A percentile compares a stretch with the other conserved stretches of the same genome.
phyloP scores from a whole-genome alignment of 2,797 vertebrate species.

The Kryptopterus vitreolus region DNA sequence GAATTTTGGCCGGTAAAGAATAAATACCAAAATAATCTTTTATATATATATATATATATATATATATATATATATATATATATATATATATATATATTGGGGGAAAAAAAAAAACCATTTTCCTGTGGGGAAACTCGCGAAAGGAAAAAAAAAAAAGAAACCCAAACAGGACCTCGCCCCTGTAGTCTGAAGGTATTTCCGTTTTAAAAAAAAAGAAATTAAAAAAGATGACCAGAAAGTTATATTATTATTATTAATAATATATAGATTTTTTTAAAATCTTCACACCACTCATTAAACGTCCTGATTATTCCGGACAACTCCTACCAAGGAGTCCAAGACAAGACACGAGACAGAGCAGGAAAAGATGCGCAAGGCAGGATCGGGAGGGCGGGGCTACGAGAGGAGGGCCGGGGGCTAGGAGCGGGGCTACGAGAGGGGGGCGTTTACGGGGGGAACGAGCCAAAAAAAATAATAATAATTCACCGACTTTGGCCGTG shows the following conservation, averaged over 20 bases:
- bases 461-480: too few relatives aligned
- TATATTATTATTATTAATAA: too few relatives aligned
- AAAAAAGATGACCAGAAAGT: too few relatives aligned
- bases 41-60: too few relatives aligned
- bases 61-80: too few relatives aligned
- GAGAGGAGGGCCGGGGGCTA: too few relatives aligned
- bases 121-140: too few relatives aligned
- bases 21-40: background rate
- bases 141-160: background rate
- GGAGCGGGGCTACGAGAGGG: too few relatives aligned
- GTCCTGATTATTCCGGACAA: background rate
- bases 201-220: too few relatives aligned
- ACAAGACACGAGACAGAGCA: too few relatives aligned
- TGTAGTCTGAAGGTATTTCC: background rate
- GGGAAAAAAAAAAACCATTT: background rate
- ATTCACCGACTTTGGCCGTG: background rate
- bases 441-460: too few relatives aligned
- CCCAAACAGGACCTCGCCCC: background rate
- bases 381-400: background rate
- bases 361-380: background rate
- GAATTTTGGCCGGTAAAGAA: background rate
- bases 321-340: background rate
- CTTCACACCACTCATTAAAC: background rate
- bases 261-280: constrained; percentile 5
- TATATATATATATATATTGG: too few relatives aligned